A percentile compares a stretch with the other conserved stretches of the same genome.
Evolutionary conservation across 2,113 vertebrate species (phyloP).

Genomic region (Naja naja): DNA sequence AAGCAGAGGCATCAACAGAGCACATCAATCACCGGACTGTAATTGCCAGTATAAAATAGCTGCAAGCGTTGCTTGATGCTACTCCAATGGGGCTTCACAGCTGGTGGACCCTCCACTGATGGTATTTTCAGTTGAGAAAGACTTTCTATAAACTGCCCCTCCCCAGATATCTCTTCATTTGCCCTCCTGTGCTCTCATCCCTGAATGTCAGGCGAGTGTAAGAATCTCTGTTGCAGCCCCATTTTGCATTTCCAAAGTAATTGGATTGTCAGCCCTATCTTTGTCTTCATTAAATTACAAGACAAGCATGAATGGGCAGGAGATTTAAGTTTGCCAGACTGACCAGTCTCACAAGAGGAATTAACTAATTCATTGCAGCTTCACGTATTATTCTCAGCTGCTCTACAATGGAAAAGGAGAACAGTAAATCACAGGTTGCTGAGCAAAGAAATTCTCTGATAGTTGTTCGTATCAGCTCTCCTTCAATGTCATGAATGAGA

Average conservation of each 20-base stretch:
- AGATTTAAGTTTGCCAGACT: not conserved
- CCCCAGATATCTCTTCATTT: constrained; percentile 3
- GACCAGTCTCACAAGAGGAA: not conserved
- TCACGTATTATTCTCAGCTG: not conserved
- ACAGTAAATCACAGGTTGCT: not conserved
- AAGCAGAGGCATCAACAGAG: not conserved
- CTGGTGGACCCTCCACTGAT: not conserved
- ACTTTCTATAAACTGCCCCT: not conserved
- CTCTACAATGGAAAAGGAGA: not conserved
- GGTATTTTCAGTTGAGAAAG: not conserved
- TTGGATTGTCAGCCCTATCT: constrained; percentile 36
- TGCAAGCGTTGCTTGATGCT: not conserved
- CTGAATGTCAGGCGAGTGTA: not conserved
- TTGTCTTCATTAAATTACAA: constrained; percentile 44
- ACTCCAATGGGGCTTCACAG: too few relatives aligned
- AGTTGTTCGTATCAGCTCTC: not conserved
- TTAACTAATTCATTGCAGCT: not conserved
- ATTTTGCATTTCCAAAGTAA: constrained; percentile 36
- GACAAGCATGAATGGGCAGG: constrained; percentile 16
- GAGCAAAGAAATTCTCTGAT: not conserved
- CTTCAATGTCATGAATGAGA: not conserved
- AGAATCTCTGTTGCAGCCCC: constrained; percentile 5
- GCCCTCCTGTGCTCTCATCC: not conserved
- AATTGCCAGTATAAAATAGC: not conserved
- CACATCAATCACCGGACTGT: not conserved